phyloP scores from a whole-genome alignment of 1,140 invertebrate species.

The Nomia melanderi region DNA sequence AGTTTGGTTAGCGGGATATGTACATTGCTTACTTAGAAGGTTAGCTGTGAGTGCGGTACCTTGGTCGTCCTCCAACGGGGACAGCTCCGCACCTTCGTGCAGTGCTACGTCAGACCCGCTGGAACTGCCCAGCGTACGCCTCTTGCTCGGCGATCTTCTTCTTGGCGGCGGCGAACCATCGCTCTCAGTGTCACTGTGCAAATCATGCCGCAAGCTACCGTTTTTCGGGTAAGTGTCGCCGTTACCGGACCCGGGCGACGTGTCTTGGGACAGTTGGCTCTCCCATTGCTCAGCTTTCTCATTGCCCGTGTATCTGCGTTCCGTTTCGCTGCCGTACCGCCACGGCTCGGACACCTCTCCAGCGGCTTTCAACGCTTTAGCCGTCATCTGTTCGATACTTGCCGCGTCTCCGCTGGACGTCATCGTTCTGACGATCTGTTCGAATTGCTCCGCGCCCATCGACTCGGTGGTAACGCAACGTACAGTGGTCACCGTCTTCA shows the following conservation, averaged over 20 bases:
- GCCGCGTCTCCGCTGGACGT: slow-evolving; percentile 39
- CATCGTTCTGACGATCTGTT: slow-evolving; percentile 64
- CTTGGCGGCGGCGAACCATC: slow-evolving; percentile 73
- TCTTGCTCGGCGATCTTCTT: slow-evolving; percentile 75
- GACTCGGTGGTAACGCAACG: slow-evolving; percentile 49
- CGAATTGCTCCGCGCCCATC: slow-evolving; percentile 7
- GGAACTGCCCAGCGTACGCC: slow-evolving; percentile 83
- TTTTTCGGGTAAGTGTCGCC: slow-evolving; percentile 68
- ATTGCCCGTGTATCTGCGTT: slow-evolving; percentile 18
- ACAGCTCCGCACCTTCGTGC: slow-evolving; percentile 83
- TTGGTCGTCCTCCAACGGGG: slow-evolving; percentile 81
- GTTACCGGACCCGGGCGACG: slow-evolving; percentile 75
- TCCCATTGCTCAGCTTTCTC: slow-evolving; percentile 71
- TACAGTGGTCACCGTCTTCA: slow-evolving; percentile 56
- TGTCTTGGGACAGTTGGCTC: slow-evolving; percentile 73
- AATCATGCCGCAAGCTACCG: slow-evolving; percentile 69
- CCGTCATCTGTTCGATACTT: background rate
- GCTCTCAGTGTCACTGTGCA: slow-evolving; percentile 76
- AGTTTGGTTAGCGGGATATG: slow-evolving; percentile 72
- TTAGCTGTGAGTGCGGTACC: slow-evolving; percentile 78
- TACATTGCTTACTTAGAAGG: slow-evolving; percentile 81
- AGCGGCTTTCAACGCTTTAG: slow-evolving; percentile 5
- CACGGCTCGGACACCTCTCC: slow-evolving; percentile 40
- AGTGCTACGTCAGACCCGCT: slow-evolving; percentile 85
- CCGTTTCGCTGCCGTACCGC: slow-evolving; percentile 6